Percentiles rank a stretch among this genome's conserved stretches.
phyloP scores from a whole-genome alignment of 2,888 invertebrate species.

The Pyralis farinalis region DNA sequence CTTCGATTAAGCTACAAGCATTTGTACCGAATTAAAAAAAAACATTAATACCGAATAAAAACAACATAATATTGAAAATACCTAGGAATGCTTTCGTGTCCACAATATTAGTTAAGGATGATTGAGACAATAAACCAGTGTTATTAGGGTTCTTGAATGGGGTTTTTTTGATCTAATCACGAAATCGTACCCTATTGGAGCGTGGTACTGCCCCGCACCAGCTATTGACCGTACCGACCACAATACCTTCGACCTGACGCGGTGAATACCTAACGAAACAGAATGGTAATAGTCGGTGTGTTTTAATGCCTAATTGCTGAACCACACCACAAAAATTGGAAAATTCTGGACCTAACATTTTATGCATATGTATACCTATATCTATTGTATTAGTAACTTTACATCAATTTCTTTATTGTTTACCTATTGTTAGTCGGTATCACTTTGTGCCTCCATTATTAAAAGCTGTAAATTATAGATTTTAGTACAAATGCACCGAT shows the following conservation, averaged over 20 bases:
- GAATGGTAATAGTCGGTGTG: background rate
- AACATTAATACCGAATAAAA: background rate
- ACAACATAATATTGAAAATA: background rate
- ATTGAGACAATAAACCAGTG: slow-evolving; percentile 1
- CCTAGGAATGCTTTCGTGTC: background rate
- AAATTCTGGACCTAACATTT: too few relatives aligned
- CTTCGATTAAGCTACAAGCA: background rate
- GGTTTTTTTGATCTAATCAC: slow-evolving; percentile 40
- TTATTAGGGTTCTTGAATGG: slow-evolving; percentile 1
- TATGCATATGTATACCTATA: too few relatives aligned
- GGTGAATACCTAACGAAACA: background rate
- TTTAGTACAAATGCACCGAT: too few relatives aligned
- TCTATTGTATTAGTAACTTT: too few relatives aligned
- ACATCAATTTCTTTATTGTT: too few relatives aligned
- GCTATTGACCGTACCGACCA: slow-evolving; percentile 54
- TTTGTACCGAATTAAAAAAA: background rate
- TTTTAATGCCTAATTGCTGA: background rate
- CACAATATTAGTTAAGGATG: background rate
- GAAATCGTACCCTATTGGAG: slow-evolving; percentile 53
- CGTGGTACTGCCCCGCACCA: slow-evolving; percentile 60
- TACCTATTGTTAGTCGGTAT: too few relatives aligned
- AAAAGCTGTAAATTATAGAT: too few relatives aligned
- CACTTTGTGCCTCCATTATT: too few relatives aligned
- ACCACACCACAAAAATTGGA: too few relatives aligned
- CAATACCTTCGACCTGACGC: slow-evolving; percentile 4